Base-by-base conservation (phyloP, 1,140 invertebrate genomes). In the Trachymyrmex cornetzi region DNA sequence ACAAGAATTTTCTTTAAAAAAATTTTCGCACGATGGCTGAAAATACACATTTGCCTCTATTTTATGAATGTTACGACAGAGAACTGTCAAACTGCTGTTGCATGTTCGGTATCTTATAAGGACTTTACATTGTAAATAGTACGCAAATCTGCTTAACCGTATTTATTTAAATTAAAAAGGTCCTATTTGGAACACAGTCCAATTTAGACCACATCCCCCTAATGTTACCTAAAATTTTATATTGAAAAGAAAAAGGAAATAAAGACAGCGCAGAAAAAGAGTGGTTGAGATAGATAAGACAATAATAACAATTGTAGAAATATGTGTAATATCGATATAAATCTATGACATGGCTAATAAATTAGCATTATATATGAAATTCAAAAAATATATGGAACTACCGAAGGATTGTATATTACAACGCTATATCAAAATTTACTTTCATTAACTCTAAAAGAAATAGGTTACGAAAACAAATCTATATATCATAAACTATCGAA, bases 401-500 rank as follows among this genome's bases (percentile, higher is more conserved):
- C 1, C 24, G 22, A 50, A n/a, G 19, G 22, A 44, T 14, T 44
- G 57, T 71, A 27, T 82, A 44, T n/a, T 12, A 34, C 66, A 69
- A 14, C 11, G 34, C 5, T 79, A 44, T 19, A 16, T n/a, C 64
- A 59, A 82, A 44, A 82, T 48, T 82, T 44, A 44, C 48, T 48
- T 71, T 3, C 77, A 14, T 22, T 64, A 71, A 81, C 19, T 57
- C 9, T 9, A 34, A 19, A 82, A 59, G 53, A 82, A 82, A 16
- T 82, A n/a, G 79, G 66, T 82, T 82, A 82, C 64, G 34, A 57
- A 80, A 81, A 71, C 77, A 81, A 71, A 50, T 71, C 64, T 72
- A 30, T 22, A 19, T 38, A 22, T 24, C 30, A 72, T 44, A 48
- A 81, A 5, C 22, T 34, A 66, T 12, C 19, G 4, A 59, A 57